These are phyloP conservation scores for Tetrax tetrax DNA, from an alignment of 2,113 vertebrate genomes.

Conservation along the genomic window DNA sequence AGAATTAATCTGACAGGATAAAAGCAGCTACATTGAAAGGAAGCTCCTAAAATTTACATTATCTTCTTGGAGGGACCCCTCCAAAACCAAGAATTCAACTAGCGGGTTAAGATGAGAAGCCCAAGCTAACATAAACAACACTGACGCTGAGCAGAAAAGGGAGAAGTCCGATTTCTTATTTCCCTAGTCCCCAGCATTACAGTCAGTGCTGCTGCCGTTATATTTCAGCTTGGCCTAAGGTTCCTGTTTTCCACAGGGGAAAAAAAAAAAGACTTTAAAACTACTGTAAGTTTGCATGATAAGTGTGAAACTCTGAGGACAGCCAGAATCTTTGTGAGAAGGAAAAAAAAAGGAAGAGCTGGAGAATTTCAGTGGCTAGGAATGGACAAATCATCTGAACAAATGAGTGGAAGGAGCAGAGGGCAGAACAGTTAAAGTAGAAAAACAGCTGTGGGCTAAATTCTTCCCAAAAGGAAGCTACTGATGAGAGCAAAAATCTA, in stretches of 20 bases:
- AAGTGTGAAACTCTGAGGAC: background rate
- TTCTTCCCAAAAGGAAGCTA: slow-evolving; percentile 7
- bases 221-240: background rate
- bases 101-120: background rate
- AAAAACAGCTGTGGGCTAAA: slow-evolving; percentile 40
- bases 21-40: background rate
- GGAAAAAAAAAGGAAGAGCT: background rate
- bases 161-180: background rate
- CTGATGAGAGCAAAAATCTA: background rate
- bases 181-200: background rate
- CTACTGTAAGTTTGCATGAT: background rate
- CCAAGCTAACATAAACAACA: background rate
- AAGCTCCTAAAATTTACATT: background rate
- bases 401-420: slow-evolving; percentile 1
- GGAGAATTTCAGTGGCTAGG: background rate
- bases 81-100: background rate
- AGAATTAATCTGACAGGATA: background rate
- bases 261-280: background rate
- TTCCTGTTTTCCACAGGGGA: background rate
- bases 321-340: background rate
- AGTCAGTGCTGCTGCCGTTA: background rate
- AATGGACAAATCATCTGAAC: slow-evolving; percentile 16
- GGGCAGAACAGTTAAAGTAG: background rate
- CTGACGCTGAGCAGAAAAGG: background rate
- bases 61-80: background rate